Percentiles rank a stretch among this genome's conserved stretches.
These are phyloP conservation scores for Xestia xanthographa DNA, from an alignment of 2,888 invertebrate species.

Conservation along the genomic window DNA sequence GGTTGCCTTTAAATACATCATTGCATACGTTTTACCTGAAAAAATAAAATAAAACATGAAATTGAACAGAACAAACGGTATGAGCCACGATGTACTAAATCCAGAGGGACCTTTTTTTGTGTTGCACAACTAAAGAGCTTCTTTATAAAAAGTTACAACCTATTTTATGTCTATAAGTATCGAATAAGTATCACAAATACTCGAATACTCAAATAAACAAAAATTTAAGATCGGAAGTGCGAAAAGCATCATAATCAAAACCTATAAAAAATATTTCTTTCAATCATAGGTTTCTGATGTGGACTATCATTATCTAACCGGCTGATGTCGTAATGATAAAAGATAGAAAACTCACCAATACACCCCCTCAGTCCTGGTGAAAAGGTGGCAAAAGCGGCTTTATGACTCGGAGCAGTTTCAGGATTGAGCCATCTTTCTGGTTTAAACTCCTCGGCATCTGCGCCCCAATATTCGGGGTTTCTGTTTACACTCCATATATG, in stretches of 20 bases:
- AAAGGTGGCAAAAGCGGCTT: slow-evolving; percentile 2
- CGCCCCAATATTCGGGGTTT: background rate
- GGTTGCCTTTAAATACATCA: background rate
- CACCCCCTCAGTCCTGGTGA: slow-evolving; percentile 9
- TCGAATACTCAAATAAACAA: background rate
- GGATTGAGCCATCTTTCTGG: slow-evolving; percentile 5
- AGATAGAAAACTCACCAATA: background rate
- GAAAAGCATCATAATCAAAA: background rate
- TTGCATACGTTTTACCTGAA: slow-evolving; percentile 8
- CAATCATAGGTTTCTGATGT: background rate
- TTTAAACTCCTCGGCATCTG: background rate
- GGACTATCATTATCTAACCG: background rate
- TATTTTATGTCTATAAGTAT: background rate
- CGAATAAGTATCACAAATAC: background rate
- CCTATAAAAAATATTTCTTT: background rate
- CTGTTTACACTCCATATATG: slow-evolving; percentile 1
- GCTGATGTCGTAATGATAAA: background rate
- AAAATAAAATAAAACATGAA: background rate
- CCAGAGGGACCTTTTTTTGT: background rate
- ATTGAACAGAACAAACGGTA: background rate
- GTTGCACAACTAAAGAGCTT: background rate
- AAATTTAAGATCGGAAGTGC: too few relatives aligned
- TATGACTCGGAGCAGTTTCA: background rate
- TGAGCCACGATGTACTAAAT: background rate
- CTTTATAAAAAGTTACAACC: background rate